These are phyloP conservation scores for Aegotheles bennettii DNA, from an alignment of 2,113 vertebrate species.

Conservation along the genomic window DNA sequence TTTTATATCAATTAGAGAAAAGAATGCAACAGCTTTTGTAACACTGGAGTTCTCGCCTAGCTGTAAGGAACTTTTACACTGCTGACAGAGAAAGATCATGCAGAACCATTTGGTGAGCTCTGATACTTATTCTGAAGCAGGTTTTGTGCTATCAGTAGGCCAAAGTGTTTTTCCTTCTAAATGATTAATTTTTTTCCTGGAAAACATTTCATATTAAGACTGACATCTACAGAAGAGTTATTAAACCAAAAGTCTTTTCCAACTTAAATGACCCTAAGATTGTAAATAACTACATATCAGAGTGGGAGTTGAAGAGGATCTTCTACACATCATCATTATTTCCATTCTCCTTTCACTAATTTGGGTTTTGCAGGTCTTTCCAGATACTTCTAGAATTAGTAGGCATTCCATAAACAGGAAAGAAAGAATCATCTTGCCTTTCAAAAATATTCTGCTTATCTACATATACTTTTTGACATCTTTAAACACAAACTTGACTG, in stretches of 20 bases:
- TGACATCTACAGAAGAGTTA: not conserved
- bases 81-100: not conserved
- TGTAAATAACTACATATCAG: not conserved
- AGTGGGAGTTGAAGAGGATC: not conserved
- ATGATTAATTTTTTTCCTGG: not conserved
- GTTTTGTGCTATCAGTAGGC: not conserved
- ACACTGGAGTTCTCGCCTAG: not conserved
- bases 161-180: not conserved
- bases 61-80: not conserved
- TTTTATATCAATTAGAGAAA: not conserved
- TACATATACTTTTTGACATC: not conserved
- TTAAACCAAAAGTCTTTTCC: not conserved
- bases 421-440: not conserved
- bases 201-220: not conserved
- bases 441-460: not conserved
- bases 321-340: not conserved
- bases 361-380: not conserved
- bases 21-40: not conserved
- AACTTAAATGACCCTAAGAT: not conserved
- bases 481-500: not conserved
- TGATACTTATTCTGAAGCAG: not conserved
- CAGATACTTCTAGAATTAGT: not conserved
- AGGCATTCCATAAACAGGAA: not conserved
- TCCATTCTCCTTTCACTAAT: not conserved
- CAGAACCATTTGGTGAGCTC: not conserved